Percentiles rank a stretch among this genome's conserved stretches.
Evolutionary conservation across 2,797 vertebrate genomes (phyloP).

Genomic region (Labroides dimidiatus): DNA sequence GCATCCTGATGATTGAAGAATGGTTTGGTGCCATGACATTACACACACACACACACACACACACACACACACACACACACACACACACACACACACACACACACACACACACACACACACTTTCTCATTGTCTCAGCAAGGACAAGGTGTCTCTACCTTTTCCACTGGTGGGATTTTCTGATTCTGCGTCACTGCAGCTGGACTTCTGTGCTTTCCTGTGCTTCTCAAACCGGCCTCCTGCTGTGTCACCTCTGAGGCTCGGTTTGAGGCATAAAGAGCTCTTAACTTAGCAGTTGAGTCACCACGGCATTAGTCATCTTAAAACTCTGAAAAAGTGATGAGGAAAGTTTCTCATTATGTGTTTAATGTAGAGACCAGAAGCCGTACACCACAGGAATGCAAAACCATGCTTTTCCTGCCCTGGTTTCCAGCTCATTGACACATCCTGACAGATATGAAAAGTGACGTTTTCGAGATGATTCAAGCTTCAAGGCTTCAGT

Average conservation of each 20-base stretch:
- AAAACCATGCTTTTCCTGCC: neutral
- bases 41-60: constrained; percentile 4
- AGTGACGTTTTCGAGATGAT: constrained; percentile 35
- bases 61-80: neutral
- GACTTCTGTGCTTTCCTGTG: constrained; percentile 47
- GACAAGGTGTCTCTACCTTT: constrained; percentile 74
- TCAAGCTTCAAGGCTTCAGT: constrained; percentile 33
- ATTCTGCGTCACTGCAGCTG: constrained; percentile 15
- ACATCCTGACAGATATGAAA: constrained; percentile 45
- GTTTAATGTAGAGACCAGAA: constrained; percentile 4
- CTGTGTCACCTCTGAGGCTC: constrained; percentile 13
- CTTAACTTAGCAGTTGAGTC: constrained; percentile 23
- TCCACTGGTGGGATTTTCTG: constrained; percentile 29
- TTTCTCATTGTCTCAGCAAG: constrained; percentile 71
- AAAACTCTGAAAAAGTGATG: constrained; percentile 37
- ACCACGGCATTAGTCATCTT: neutral
- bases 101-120: neutral
- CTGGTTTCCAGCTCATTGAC: constrained; percentile 39
- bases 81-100: neutral
- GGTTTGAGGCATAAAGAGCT: constrained; percentile 3
- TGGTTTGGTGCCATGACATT: constrained; percentile 53
- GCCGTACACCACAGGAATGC: neutral
- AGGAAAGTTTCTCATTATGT: constrained; percentile 23
- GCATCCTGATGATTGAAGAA: constrained; percentile 35
- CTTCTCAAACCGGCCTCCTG: neutral